Evolutionary conservation across 2,797 vertebrate genomes (phyloP), one percentile per base, ranked within the genome.

Genomic region (Gobio occitaniae): DNA sequence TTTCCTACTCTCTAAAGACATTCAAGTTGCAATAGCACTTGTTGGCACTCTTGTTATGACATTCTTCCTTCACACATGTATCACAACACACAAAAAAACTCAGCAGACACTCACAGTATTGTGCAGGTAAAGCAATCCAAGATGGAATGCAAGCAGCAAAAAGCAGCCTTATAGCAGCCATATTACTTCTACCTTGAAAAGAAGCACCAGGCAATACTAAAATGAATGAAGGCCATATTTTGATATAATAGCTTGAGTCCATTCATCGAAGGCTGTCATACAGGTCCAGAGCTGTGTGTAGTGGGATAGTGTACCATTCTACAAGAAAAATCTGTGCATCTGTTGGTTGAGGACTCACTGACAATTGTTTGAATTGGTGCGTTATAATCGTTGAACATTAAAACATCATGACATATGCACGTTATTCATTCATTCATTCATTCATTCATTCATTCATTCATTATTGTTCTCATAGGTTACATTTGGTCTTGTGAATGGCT

Each of bases 21-120:
- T 65, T 83, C 48, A 54, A 84, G 63, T n/a, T 84, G 61, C 82
- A 78, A 6, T 68, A 63, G 36, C 47, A 68, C 47, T 83, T 54
- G 61, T 56, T 80, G 59, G 36, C 54, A 44, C 59, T 44, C 54
- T 54, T 36, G 21, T 54, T 50, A 15, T 72, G 13, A 84, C 54
- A 72, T 32, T 72, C 3, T 72, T 59, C 25, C 1, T 44, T 38
- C 50, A 71, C 25, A 50, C 25, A 21, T n/a, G 1, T 15, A 71
- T 54, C 25, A 32, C 38, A 10, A 74, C 41, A 82, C 25, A 16
- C 25, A 32, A 16, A 29, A 15, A 25, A 25, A 48, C 48, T 32
- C 41, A 19, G 29, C 15, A 41, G 29, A 44, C 54, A 63, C 69
- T 17, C 13, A 50, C 59, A 61, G 21, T 17, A 10, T 65, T 38